phyloP scores from a whole-genome alignment of 2,888 invertebrate genomes.

The Dyspetes luteomarginatus region DNA sequence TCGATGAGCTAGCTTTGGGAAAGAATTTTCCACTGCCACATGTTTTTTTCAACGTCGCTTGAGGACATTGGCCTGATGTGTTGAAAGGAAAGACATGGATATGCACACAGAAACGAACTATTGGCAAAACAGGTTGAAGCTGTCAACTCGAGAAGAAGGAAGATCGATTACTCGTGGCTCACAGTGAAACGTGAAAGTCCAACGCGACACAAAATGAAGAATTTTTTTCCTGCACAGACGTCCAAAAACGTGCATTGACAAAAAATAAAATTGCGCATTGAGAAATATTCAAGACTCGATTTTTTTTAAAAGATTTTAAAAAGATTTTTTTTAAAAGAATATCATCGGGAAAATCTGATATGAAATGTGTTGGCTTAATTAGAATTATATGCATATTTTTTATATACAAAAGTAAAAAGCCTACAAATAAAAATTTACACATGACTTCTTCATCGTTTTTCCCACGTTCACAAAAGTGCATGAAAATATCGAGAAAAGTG shows the following conservation, averaged over 20 bases:
- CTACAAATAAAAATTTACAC: too few species aligned
- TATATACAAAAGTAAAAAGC: too few species aligned
- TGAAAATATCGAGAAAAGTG: too few species aligned
- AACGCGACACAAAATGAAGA: constrained; percentile 8
- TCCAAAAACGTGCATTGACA: not conserved
- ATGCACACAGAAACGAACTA: constrained; percentile 17
- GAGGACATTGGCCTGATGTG: constrained; percentile 54
- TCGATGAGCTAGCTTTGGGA: constrained; percentile 46
- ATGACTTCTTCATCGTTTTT: too few species aligned
- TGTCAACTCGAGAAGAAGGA: constrained; percentile 45
- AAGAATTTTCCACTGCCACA: constrained; percentile 55
- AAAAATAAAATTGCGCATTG: not conserved
- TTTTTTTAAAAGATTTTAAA: too few species aligned
- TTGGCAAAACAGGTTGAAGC: constrained; percentile 53
- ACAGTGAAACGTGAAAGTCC: constrained; percentile 41
- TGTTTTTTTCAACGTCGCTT: constrained; percentile 23
- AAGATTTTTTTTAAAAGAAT: not conserved
- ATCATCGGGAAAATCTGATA: not conserved
- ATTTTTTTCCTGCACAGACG: not conserved
- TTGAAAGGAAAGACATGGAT: constrained; percentile 10
- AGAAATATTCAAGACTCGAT: not conserved
- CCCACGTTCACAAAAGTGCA: too few species aligned
- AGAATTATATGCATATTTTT: too few species aligned
- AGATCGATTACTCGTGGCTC: constrained; percentile 54
- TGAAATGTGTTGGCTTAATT: not conserved